These are phyloP conservation scores for Brachypterus glaber DNA, from an alignment of 2,888 invertebrate species.

Conservation along the genomic window DNA sequence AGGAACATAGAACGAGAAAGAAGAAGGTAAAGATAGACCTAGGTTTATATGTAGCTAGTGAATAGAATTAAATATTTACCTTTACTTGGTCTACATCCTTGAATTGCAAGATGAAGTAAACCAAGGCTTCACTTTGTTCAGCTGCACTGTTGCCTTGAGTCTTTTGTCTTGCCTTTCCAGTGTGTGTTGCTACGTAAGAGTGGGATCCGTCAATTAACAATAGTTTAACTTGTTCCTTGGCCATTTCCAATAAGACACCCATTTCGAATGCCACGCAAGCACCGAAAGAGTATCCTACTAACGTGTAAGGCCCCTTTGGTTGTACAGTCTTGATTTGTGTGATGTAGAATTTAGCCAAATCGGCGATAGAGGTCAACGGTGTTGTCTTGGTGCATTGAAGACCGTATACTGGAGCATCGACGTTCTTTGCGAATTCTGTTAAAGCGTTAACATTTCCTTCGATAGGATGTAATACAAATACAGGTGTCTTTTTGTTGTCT, in stretches of 20 bases:
- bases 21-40: too few relatives aligned
- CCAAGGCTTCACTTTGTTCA: constrained; percentile 64
- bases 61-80: constrained; percentile 38
- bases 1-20: too few relatives aligned
- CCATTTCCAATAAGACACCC: constrained; percentile 70
- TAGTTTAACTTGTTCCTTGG: constrained; percentile 50
- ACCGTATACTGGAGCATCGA: constrained; percentile 75
- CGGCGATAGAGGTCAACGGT: constrained; percentile 60
- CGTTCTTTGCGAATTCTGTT: constrained; percentile 57
- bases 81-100: constrained; percentile 64
- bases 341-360: constrained; percentile 65
- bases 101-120: constrained; percentile 75
- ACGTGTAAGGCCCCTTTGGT: constrained; percentile 71
- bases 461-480: constrained; percentile 76
- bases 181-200: constrained; percentile 67
- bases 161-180: constrained; percentile 54
- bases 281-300: constrained; percentile 95
- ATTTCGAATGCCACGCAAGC: constrained; percentile 93
- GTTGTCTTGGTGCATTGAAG: constrained; percentile 75
- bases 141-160: constrained; percentile 45
- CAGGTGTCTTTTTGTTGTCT: constrained; percentile 40
- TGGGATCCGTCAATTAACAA: constrained; percentile 88
- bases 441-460: constrained; percentile 75
- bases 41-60: too few relatives aligned
- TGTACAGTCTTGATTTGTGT: constrained; percentile 66